Conservation (phyloP, 2,888 invertebrate species). For the Noctua pronuba region DNA sequence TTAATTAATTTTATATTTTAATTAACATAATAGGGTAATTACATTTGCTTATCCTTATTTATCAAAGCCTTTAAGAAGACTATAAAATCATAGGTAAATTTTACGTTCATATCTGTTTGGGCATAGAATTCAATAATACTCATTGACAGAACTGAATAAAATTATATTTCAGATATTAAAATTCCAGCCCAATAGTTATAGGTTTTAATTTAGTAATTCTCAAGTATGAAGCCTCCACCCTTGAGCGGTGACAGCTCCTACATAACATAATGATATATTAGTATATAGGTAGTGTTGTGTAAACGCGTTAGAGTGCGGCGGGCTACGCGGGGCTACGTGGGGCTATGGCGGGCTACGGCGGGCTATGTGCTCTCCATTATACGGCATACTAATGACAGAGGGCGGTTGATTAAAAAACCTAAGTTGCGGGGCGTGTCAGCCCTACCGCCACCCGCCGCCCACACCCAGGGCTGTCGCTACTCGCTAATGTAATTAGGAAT, state of each 20-base stretch:
- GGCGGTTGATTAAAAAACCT: constrained; percentile 89
- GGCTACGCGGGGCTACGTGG: neutral
- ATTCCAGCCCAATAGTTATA: constrained; percentile 5
- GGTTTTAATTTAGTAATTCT: constrained; percentile 41
- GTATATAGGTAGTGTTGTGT: constrained; percentile 51
- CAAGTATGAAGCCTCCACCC: constrained; percentile 1
- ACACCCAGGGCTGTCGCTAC: constrained; percentile 66
- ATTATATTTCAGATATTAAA: constrained; percentile 4
- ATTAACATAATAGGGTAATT: neutral
- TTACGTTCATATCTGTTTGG: neutral
- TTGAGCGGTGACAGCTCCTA: constrained; percentile 33
- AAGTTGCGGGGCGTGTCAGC: constrained; percentile 82
- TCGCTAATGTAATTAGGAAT: constrained; percentile 41
- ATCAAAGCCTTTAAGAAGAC: neutral
- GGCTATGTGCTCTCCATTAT: constrained; percentile 80
- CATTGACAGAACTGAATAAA: neutral
- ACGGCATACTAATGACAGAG: constrained; percentile 88
- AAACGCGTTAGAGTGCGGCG: constrained; percentile 60
- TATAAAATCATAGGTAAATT: neutral
- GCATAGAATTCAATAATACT: neutral
- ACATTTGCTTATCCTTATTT: neutral
- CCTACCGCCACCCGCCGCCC: constrained; percentile 68
- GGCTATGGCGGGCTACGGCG: constrained; percentile 25
- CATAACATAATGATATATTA: constrained; percentile 30
- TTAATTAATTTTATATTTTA: neutral